Evolutionary conservation across 2,797 vertebrate species (phyloP), one percentile per base, ranked within the genome.

Genomic region (Enteromius anoplus): DNA sequence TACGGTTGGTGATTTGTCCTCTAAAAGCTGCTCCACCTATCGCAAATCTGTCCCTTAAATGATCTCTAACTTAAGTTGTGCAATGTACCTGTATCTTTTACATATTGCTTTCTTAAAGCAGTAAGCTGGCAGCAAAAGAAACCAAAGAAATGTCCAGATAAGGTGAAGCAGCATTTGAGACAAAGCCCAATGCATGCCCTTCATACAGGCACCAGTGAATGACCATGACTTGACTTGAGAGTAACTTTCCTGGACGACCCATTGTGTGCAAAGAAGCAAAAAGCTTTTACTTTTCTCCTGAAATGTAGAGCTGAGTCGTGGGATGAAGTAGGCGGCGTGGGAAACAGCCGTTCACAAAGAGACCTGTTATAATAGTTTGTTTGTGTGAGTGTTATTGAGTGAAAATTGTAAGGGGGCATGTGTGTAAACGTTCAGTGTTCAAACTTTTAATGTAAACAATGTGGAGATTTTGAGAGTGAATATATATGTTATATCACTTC

Each of bases 161-260:
- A 85, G 88, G 88, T 88, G 76, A 93, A 91, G 90, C 84, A 90
- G 90, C 84, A 84, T 86, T 86, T 87, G 90, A 93, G 93, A 93
- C 92, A 93, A 94, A 93, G 88, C 86, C 92, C 93, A 93, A 93
- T 88, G 84, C 55, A 71, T 83, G 83, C 92, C 91, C 92, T 94
- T 94, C 92, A 92, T 93, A 91, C 92, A 94, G 89, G 92, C 90
- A 92, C 90, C 92, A 93, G 94, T 94, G 94, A 94, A 94, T 95
- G 94, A 93, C 92, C 93, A 94, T 92, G 93, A 95, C 94, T 94
- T 94, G 94, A 95, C 93, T 94, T 95, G 94, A 94, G 92, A 94
- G 93, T 94, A 95, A 93, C 92, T 89, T 93, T 94, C 91, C 93
- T 92, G 90, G 93, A 94, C 91, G 93, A 95, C 93, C 93, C 92